Evolutionary conservation across 1,140 invertebrate genomes (phyloP).

Genomic region (Drosophila lini): DNA sequence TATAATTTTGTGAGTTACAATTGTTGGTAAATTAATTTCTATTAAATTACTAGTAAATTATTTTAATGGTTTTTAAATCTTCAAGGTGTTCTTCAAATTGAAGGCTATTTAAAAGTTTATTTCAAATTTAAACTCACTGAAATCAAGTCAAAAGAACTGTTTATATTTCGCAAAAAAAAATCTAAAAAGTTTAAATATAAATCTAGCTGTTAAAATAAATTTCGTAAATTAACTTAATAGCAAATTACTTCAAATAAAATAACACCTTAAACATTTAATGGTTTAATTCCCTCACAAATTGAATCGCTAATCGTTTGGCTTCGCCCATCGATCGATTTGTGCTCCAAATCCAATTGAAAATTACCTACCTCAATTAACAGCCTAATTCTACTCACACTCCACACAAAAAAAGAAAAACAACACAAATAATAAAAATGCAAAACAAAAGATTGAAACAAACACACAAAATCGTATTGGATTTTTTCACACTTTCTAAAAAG

Average conservation of each 20-base stretch:
- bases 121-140: neutral
- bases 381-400: conserved; percentile 28
- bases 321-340: conserved; percentile 30
- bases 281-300: conserved; percentile 20
- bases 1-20: neutral
- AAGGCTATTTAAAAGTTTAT: neutral
- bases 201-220: neutral
- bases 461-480: conserved; percentile 23
- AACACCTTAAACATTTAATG: conserved; percentile 4
- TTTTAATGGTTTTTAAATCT: neutral
- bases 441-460: conserved; percentile 26
- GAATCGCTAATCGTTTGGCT: conserved; percentile 50
- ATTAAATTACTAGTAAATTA: neutral
- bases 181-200: neutral
- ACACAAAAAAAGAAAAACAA: neutral
- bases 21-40: no score
- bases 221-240: neutral
- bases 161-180: neutral
- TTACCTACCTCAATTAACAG: conserved; percentile 69
- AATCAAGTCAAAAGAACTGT: neutral
- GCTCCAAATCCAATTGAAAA: conserved; percentile 60
- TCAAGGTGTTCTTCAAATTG: neutral
- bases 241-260: conserved; percentile 8
- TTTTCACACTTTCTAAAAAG: conserved; percentile 77
- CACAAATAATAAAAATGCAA: conserved; percentile 7